Evolutionary conservation across 2,888 invertebrate species (phyloP).

Genomic region (Dorcus parallelipipedus): DNA sequence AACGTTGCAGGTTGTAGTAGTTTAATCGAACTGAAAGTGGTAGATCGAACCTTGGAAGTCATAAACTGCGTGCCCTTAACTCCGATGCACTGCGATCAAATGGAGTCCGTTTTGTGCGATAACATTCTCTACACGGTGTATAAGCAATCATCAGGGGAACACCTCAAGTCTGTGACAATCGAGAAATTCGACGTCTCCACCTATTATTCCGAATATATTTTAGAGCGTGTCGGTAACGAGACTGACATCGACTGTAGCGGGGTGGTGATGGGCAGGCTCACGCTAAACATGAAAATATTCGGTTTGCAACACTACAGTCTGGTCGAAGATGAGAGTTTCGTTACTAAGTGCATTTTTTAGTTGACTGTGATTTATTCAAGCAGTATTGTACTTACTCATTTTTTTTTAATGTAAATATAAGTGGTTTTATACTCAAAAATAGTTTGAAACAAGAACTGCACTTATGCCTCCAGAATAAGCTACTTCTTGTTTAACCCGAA

Average conservation of each 20-base stretch:
- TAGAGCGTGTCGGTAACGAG: constrained; percentile 10
- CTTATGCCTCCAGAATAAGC: too few relatives aligned
- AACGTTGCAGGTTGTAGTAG: constrained; percentile 28
- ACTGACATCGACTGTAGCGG: constrained; percentile 5
- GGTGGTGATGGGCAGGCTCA: neutral
- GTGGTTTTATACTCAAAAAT: too few relatives aligned
- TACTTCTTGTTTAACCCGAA: too few relatives aligned
- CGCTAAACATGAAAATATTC: constrained; percentile 15
- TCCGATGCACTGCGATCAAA: constrained; percentile 21
- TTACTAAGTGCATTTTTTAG: too few relatives aligned
- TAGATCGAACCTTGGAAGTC: constrained; percentile 21
- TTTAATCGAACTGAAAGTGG: constrained; percentile 28
- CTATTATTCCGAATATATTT: constrained; percentile 10
- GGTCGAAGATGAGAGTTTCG: constrained; percentile 7
- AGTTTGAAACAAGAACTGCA: too few relatives aligned
- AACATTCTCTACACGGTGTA: constrained; percentile 33
- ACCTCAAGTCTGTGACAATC: constrained; percentile 15
- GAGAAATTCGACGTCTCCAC: constrained; percentile 22
- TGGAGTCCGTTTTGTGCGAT: constrained; percentile 31
- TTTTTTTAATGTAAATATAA: too few relatives aligned
- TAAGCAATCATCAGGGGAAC: constrained; percentile 21
- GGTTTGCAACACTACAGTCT: constrained; percentile 20
- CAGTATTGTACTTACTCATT: too few relatives aligned
- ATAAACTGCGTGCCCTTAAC: constrained; percentile 16
- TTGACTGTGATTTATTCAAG: too few relatives aligned